Conservation (phyloP, 2,797 vertebrate species). For the Clarias fuscus region DNA sequence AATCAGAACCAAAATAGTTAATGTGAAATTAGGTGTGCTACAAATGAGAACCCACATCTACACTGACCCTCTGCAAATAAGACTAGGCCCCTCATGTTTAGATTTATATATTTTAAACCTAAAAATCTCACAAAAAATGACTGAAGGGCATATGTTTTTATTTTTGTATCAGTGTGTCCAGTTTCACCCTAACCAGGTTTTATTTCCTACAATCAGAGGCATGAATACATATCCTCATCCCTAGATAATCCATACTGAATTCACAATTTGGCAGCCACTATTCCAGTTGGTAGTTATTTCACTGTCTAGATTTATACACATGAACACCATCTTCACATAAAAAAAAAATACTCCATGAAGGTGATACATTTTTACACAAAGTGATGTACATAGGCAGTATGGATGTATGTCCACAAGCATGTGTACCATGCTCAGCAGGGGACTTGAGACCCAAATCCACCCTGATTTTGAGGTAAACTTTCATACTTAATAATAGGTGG, state of each 20-base stretch:
- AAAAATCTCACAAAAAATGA: background rate
- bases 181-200: background rate
- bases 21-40: background rate
- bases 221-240: background rate
- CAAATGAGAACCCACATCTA: background rate
- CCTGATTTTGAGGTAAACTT: background rate
- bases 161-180: background rate
- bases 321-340: constrained; percentile 93
- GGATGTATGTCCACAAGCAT: constrained; percentile 63
- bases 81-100: background rate
- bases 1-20: background rate
- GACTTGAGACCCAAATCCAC: background rate
- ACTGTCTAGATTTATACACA: constrained; percentile 91
- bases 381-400: constrained; percentile 78
- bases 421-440: background rate
- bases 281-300: constrained; percentile 64
- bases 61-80: background rate
- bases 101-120: background rate
- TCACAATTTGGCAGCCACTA: constrained; percentile 19
- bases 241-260: background rate
- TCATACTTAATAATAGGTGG: background rate
- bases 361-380: constrained; percentile 63
- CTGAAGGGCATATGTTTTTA: background rate
- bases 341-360: constrained; percentile 69
- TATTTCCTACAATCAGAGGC: background rate